A percentile compares a stretch with the other conserved stretches of the same genome.
Evolutionary conservation across 1,140 invertebrate species (phyloP).

Genomic region (Drosophila nannoptera): DNA sequence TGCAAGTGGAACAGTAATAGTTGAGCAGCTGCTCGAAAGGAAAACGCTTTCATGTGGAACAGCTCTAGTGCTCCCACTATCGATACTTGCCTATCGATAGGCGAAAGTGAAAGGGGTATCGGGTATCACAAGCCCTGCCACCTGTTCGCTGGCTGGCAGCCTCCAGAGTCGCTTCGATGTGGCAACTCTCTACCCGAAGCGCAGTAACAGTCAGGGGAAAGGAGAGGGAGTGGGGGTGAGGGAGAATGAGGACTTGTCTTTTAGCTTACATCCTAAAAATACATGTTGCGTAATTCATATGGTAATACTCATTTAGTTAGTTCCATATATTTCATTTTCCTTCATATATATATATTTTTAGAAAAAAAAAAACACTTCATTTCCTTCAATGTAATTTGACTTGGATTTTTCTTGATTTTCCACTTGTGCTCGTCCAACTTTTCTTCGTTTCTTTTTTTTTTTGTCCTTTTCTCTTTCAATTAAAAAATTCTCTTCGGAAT

Average conservation of each 20-base stretch:
- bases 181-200: background rate
- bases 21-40: too few relatives aligned
- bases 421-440: slow-evolving; percentile 17
- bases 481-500: background rate
- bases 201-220: slow-evolving; percentile 5
- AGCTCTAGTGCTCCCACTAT: too few relatives aligned
- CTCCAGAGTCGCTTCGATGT: slow-evolving; percentile 30
- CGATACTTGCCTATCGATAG: too few relatives aligned
- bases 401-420: slow-evolving; percentile 41
- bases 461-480: slow-evolving; percentile 20
- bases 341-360: too few relatives aligned
- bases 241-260: background rate
- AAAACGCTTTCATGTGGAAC: too few relatives aligned
- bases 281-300: slow-evolving; percentile 5
- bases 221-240: too few relatives aligned
- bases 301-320: too few relatives aligned
- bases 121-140: slow-evolving; percentile 44
- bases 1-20: too few relatives aligned
- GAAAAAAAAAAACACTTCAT: background rate
- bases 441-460: slow-evolving; percentile 14
- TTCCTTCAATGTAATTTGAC: slow-evolving; percentile 63
- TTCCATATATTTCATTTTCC: too few relatives aligned
- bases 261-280: slow-evolving; percentile 70
- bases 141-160: slow-evolving; percentile 13
- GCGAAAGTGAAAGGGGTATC: background rate